Base-by-base conservation (phyloP, 30 jellyfish, hydroid and myxozoan genomes). In the Phacellophora camtschatica region DNA sequence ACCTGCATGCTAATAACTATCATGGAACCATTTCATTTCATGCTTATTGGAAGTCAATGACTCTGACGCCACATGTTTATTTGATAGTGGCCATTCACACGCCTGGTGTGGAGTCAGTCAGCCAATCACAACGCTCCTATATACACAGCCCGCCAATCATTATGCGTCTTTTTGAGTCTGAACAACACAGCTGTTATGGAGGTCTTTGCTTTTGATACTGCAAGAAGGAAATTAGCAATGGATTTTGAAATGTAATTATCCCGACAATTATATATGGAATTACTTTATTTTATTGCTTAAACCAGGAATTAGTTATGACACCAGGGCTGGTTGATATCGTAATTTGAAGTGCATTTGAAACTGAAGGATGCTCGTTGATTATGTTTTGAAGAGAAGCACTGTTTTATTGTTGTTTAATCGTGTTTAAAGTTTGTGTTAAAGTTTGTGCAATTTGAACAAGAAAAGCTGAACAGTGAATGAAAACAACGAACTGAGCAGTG, bases 11-110 rank as follows among this genome's bases (percentile, higher is more conserved):
- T 31, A 19, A 34, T 35, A 65, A 53, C 70, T n/a, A n/a, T n/a
- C n/a, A n/a, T n/a, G n/a, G n/a, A n/a, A n/a, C n/a, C n/a, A n/a
- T n/a, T n/a, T n/a, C 69, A 37, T 35, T 59, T 62, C 77, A 56
- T 18, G 45, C 68, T 81, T 45, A 69, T 57, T 67, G 82, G 94
- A 82, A 59, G 20, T 72, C 86, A 71, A 24, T 68, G 94, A 66
- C 76, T 72, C 51, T 82, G 94, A 82, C 86, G 94, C 82, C 24
- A 82, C 70, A 82, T 82, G 94, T 82, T 82, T 82, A 66, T 79
- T 43, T 39, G 66, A 76, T 15, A 37, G 33, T 39, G 6, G 22
- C 94, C 85, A 82, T 54, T 82, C 94, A 82, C 45, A 43, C 18
- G 67, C 86, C 32, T 27, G 45, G 74, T 11, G 53, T 56, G 43